Evolutionary conservation across 2,113 vertebrate species (phyloP), one percentile per base, ranked within the genome.

Genomic region (Elephantulus edwardii): DNA sequence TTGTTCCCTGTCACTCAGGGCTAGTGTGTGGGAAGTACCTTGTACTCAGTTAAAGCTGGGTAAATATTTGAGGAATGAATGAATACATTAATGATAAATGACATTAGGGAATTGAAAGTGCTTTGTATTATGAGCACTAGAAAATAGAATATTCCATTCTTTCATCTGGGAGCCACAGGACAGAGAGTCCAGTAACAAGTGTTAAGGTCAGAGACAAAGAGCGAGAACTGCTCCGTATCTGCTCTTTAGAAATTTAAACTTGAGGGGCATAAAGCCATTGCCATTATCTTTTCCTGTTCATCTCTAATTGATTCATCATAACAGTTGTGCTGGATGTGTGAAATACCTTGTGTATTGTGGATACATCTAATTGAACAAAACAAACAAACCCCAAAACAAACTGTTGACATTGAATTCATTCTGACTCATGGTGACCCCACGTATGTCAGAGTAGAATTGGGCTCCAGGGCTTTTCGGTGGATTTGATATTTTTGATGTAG

Each of bases 1-100:
- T 28, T 58, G 70, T 38, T 46, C 58, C 62, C 24, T 56, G 81
- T 84, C 84, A 89, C 54, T 64, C 85, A 88, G 70, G 78, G 40
- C 62, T 52, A 24, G 56, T 17, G 6, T 78, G 82, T 82, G 68
- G 64, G 74, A 92, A 82, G 62, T 58, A 30, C 64, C 38, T 30
- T 4, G 22, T 33, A 87, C 33, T 78, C 50, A 50, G 89, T 14
- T n/a, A 83, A 86, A 60, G 60, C 91, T 95, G 83, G 44, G 94
- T 78, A 95, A 95, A 93, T 95, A 94, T 92, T 94, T 95, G 91
- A 91, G 50, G 78, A 89, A 64, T 9, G 81, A 85, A 64, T 82
- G 91, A 93, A 90, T 91, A 75, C 78, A 89, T 91, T 87, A 84
- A 91, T 91, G 91, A 66, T 26, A 92, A 92, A 84, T 94, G 94